phyloP scores from a whole-genome alignment of 2,888 invertebrate genomes.

The Limnephilus marmoratus region DNA sequence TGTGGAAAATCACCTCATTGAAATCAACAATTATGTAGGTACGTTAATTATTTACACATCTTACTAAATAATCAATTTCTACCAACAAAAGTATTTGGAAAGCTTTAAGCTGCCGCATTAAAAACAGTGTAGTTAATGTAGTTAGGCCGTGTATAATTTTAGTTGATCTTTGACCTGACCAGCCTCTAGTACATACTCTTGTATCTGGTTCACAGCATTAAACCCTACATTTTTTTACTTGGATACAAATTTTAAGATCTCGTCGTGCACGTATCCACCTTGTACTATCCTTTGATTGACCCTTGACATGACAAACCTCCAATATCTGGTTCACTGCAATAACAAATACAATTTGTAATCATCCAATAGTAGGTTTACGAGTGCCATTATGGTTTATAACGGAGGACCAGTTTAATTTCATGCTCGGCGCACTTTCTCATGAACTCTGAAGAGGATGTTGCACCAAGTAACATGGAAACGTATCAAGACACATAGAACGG shows the following conservation, averaged over 20 bases:
- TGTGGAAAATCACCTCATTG: too few relatives aligned
- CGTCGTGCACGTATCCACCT: background rate
- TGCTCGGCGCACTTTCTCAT: slow-evolving; percentile 40
- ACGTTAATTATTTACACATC: background rate
- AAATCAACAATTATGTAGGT: background rate
- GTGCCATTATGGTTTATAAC: slow-evolving; percentile 16
- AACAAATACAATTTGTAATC: background rate
- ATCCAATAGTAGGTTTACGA: background rate
- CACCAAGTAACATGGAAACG: background rate
- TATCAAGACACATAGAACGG: background rate
- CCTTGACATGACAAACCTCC: background rate
- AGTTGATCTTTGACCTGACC: background rate
- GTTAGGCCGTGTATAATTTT: background rate
- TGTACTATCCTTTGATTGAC: background rate
- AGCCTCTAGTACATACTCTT: background rate
- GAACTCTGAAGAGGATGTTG: slow-evolving; percentile 35
- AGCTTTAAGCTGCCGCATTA: background rate
- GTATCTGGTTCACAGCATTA: background rate
- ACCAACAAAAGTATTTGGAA: background rate
- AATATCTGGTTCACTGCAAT: background rate
- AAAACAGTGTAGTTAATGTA: background rate
- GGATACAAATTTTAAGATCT: background rate
- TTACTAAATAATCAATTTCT: background rate
- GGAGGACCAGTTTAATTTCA: slow-evolving; percentile 41
- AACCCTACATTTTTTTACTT: background rate